Evolutionary conservation across 2,888 invertebrate genomes (phyloP), one percentile per base, ranked within the genome.

Genomic region (Acleris laterana): DNA sequence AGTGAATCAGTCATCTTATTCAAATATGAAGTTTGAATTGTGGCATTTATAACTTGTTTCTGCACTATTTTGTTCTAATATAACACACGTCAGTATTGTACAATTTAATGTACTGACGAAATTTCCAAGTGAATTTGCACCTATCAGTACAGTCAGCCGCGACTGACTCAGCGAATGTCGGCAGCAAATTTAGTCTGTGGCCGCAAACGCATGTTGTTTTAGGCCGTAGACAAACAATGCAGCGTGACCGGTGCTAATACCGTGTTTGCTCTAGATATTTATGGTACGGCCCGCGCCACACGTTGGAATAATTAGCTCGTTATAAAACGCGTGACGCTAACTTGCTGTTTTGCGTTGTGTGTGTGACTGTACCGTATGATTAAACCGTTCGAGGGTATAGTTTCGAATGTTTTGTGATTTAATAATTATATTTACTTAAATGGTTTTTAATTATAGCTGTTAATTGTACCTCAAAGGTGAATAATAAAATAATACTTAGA

Each of bases 181-280:
- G 87, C 81, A 84, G 89, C 91, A 89, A 90, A 89, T 89, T 89
- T 82, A 83, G 84, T 82, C 80, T 79, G 83, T 77, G 83, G 85
- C 84, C 87, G 87, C 90, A 90, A 88, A 90, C 90, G 87, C 87
- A 80, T 93, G 93, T 93, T 93, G 91, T 90, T 93, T 93, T 91
- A 93, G 92, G 92, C 84, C 87, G 79, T 84, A 79, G 72, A 78
- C 88, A 93, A 92, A 93, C 92, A 92, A 79, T 83, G 88, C 89
- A 89, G 85, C 88, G 84, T 89, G 90, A 89, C 91, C 89, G 86
- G 84, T 88, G 89, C 89, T 89, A 89, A 91, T 87, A 84, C 85
- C 73, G 78, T 92, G 92, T 93, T 92, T 92, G 81, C 85, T 76
- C 81, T 82, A 79, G 79, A 90, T 92, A 92, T 92, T 93, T 92